These are phyloP conservation scores for Phrynosoma blainvillii DNA, from an alignment of 2,113 vertebrate genomes.

Conservation along the genomic window DNA sequence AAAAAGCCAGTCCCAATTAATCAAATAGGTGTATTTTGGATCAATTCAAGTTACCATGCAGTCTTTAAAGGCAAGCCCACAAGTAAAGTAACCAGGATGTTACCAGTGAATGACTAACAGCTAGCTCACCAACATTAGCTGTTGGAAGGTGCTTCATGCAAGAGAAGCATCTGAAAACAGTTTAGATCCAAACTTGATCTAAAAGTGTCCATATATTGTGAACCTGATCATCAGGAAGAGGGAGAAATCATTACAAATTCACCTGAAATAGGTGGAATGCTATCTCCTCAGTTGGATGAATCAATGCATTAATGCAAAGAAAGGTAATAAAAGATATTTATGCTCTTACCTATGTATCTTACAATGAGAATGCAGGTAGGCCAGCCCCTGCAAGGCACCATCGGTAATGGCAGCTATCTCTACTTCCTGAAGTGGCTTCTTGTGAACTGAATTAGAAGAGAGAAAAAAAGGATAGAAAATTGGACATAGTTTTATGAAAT, in stretches of 20 bases:
- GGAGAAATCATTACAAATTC: no score
- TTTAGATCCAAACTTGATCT: not conserved
- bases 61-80: not conserved
- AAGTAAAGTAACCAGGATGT: not conserved
- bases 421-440: constrained; percentile 98
- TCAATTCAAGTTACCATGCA: not conserved
- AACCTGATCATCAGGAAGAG: not conserved
- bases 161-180: not conserved
- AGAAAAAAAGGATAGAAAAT: not conserved
- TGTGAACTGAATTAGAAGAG: constrained; percentile 84
- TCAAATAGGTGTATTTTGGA: not conserved
- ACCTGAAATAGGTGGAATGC: not conserved
- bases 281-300: not conserved
- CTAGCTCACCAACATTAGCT: not conserved
- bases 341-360: constrained; percentile 94
- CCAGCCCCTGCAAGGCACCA: constrained; percentile 98
- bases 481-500: rapidly evolving
- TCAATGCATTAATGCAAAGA: not conserved
- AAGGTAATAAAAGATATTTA: not conserved
- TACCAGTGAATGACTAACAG: not conserved
- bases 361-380: constrained; percentile 97
- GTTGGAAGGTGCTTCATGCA: no score
- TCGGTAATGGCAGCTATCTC: constrained; percentile 99
- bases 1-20: not conserved
- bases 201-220: not conserved